Evolutionary conservation across 2,888 invertebrate species (phyloP).

Genomic region (Trypoxylon attenuatum): DNA sequence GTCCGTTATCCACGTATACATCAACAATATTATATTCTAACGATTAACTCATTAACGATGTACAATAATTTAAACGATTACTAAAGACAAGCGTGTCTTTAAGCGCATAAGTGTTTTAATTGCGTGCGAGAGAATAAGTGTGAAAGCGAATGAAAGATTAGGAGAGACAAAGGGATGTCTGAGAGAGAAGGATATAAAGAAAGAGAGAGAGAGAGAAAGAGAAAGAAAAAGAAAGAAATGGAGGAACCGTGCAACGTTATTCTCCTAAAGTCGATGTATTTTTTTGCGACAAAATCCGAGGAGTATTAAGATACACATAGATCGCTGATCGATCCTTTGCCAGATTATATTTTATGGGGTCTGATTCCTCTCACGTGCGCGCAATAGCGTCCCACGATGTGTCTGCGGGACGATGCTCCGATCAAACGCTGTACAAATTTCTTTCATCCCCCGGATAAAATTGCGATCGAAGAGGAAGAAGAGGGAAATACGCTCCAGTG

Average conservation of each 20-base stretch:
- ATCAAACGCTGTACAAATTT: too few relatives aligned
- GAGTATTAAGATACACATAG: too few relatives aligned
- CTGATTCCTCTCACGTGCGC: slow-evolving; percentile 11
- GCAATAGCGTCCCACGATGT: not conserved
- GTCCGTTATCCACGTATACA: slow-evolving; percentile 63
- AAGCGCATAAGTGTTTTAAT: slow-evolving; percentile 57
- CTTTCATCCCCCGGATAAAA: too few relatives aligned
- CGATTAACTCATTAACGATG: slow-evolving; percentile 68
- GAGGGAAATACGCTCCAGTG: too few relatives aligned
- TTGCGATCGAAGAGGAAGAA: too few relatives aligned
- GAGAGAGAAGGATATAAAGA: slow-evolving; percentile 12
- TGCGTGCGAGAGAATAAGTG: slow-evolving; percentile 11
- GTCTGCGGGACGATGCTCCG: too few relatives aligned
- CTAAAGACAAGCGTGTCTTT: slow-evolving; percentile 54
- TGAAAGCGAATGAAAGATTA: slow-evolving; percentile 15
- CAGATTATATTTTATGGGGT: slow-evolving; percentile 24
- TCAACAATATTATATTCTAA: slow-evolving; percentile 70
- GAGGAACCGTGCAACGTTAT: slow-evolving; percentile 3
- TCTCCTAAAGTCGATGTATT: too few relatives aligned
- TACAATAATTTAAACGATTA: slow-evolving; percentile 69
- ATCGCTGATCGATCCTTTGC: too few relatives aligned
- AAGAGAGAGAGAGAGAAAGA: not conserved
- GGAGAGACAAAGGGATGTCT: slow-evolving; percentile 12
- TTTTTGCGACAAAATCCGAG: too few relatives aligned
- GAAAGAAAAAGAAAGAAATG: slow-evolving; percentile 13